Evolutionary conservation across 2,888 invertebrate species (phyloP).

Genomic region (Resseliella maxima): DNA sequence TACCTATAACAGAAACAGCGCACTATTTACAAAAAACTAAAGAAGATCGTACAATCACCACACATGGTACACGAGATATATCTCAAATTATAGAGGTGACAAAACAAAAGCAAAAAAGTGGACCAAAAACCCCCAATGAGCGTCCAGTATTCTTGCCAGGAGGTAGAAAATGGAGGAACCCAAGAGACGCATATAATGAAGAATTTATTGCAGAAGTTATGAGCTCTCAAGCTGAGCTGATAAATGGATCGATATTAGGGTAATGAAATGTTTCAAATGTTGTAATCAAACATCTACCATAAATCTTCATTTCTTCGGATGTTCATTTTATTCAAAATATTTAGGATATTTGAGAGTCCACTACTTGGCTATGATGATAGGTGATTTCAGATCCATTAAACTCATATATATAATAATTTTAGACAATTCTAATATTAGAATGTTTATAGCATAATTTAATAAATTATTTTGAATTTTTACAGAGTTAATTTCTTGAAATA

Average conservation of each 20-base stretch:
- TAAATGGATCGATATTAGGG: constrained; percentile 87
- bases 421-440: too few relatives aligned
- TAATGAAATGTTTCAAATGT: constrained; percentile 67
- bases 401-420: too few relatives aligned
- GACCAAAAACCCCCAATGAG: constrained; percentile 74
- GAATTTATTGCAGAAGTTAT: constrained; percentile 88
- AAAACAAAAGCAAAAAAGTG: too few relatives aligned
- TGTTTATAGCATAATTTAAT: too few relatives aligned
- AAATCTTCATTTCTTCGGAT: neutral
- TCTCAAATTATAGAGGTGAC: too few relatives aligned
- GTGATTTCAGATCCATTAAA: too few relatives aligned
- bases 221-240: constrained; percentile 85
- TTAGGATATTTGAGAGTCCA: constrained; percentile 66
- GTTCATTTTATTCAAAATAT: constrained; percentile 58
- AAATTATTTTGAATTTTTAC: too few relatives aligned
- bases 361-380: constrained; percentile 67
- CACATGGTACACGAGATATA: too few relatives aligned
- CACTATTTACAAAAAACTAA: too few relatives aligned
- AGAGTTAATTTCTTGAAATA: constrained; percentile 94
- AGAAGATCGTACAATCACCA: too few relatives aligned
- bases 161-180: constrained; percentile 81
- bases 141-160: constrained; percentile 81
- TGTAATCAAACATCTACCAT: neutral
- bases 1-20: too few relatives aligned
- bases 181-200: constrained; percentile 89